Base-by-base conservation (phyloP, 2,113 vertebrate genomes). In the Benitochromis conjunctus region DNA sequence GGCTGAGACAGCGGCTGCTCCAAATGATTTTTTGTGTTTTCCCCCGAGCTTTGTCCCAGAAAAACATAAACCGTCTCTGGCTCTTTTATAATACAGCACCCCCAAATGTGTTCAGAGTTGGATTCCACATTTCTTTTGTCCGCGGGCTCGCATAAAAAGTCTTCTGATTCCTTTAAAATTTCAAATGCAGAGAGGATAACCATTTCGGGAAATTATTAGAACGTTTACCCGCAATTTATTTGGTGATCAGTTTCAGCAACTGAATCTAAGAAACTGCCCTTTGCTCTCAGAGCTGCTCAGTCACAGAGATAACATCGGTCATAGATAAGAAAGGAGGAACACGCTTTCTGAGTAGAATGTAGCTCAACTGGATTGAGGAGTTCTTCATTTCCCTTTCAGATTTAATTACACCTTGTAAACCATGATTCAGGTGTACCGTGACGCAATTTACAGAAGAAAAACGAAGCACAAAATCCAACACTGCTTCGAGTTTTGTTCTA, bases 11-110 rank as follows among this genome's bases (percentile, higher is more conserved):
- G 66, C 29, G 60, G 43, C 69, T 76, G 84, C 86, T 88, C 82
- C 76, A 9, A 91, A 85, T 84, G 79, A 83, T 57, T 29, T 38
- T 71, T 69, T 34, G 21, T 66, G 83, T 19, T 74, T 60, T 87
- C 87, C 91, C 87, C 18, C 0, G 85, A 86, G 92, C 66, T 92
- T 92, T 82, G 87, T 86, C 93, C 93, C 91, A 94, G 92, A 95
- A 94, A 94, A 95, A 93, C 91, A 93, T 60, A 54, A 90, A 18
- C 79, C 2, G 5, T 58, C 78, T 91, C 48, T 62, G 84, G 57
- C 43, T 86, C 51, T 79, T 84, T 53, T 80, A 31, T 54, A 79
- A 83, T 55, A 80, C 29, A 71, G 48, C 69, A 57, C 46, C 41
- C 51, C 64, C 26, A 11, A 9, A 38, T 54, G 54, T 58, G 53